Evolutionary conservation across 2,888 invertebrate species (phyloP), one percentile per base, ranked within the genome.

Genomic region (Orthonychiurus folsomi): DNA sequence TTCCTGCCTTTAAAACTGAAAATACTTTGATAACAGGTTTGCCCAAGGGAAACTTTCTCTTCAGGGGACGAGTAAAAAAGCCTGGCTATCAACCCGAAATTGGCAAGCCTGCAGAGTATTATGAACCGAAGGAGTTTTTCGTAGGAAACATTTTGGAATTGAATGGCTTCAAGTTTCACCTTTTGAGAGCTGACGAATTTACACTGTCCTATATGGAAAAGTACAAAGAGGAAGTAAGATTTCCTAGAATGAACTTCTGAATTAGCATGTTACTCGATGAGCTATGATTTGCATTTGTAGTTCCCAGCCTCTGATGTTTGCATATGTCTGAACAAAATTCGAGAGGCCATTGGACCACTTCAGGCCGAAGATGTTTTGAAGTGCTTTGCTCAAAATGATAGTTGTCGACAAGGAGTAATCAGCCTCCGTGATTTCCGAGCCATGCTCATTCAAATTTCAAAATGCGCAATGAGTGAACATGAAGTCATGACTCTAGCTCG

Each of bases 141-240:
- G 83, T 94, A 24, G 94, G 94, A 1, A 87, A 88, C 24, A 83
- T 83, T 54, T 74, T 94, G 54, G 84, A 85, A 50, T 81, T 94
- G 21, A 87, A 87, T 75, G 84, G 85, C 69, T 91, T 89, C 74
- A 78, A 85, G 56, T 94, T 94, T 76, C 79, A 86, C 56, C 80
- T 95, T 28, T 80, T 84, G 1, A 85, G 85, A 1, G 91, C 92
- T 1, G 94, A 95, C 76, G 87, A 89, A 74, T 94, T 89, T 75
- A 88, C 91, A 0, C 78, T 93, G 58, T 82, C 86, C 53, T 93
- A 89, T 75, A 87, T 93, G 92, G 93, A 94, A 77, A 75, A 86
- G 5, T 81, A 91, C 77, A 79, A 84, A 62, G 78, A 83, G 62
- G 83, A 89, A 82, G 91, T 89, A 66, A 69, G 72, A 58, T 12